Evolutionary conservation across 2,888 invertebrate species (phyloP), one percentile per base, ranked within the genome.

Genomic region (Lymantria dispar): DNA sequence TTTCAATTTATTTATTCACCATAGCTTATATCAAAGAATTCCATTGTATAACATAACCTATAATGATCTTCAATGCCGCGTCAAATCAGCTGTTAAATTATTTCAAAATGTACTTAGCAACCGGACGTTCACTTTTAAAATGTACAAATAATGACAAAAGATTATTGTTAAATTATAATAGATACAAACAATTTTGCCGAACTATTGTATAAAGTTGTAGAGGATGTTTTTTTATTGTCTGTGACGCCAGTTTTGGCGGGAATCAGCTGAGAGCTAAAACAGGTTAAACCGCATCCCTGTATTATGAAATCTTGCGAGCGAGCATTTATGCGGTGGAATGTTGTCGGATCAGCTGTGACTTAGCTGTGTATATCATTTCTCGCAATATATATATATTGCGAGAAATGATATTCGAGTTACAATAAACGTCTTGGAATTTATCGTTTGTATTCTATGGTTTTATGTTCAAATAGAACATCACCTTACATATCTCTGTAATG

Each of bases 241-340:
- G 47, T 61, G 68, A 65, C 68, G 64, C 64, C 53, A 29, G 47
- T 67, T 67, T 67, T 67, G 67, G 67, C 67, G 67, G 59, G 67
- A 67, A 68, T 67, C 67, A 67, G 67, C 67, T 67, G 67, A 58
- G 64, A 43, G 40, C 29, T 39, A 29, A 57, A 68, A 68, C 67
- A 61, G 65, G 68, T 67, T 61, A 43, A 52, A 44, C 57, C 31
- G 58, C 56, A 41, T 47, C 55, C 67, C 48, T 49, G 62, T 67
- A 67, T 37, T 48, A 60, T 52, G 64, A 62, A 30, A 46, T 42
- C 12, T 22, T 43, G 37, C 11, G 36, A 11, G 40, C 12, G 31
- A 44, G 29, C 39, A 13, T 15, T 33, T 12, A 12, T 29, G 41
- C 36, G 44, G 14, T 30, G 45, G 50, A 50, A 50, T 50, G 50